These are phyloP conservation scores for Lysandra coridon DNA, from an alignment of 2,888 invertebrate genomes.

Conservation along the genomic window DNA sequence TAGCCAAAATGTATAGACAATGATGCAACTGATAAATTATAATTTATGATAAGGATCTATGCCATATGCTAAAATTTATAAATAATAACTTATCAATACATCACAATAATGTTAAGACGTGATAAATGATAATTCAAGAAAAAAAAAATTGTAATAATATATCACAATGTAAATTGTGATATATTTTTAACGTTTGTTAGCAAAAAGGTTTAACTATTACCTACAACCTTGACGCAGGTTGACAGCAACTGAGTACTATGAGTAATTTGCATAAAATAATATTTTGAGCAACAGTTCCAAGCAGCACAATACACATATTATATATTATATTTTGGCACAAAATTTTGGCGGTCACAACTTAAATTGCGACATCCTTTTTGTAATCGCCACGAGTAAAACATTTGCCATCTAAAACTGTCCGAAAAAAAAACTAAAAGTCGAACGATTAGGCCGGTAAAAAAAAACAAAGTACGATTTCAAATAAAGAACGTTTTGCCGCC, in stretches of 20 bases:
- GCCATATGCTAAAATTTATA: background rate
- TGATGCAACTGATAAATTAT: too few species aligned
- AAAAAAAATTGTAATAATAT: too few species aligned
- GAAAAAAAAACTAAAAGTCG: background rate
- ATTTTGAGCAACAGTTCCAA: background rate
- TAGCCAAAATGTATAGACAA: too few species aligned
- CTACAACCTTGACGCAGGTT: conserved; percentile 7
- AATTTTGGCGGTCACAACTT: background rate
- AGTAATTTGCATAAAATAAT: background rate
- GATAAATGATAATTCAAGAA: background rate
- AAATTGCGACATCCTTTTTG: background rate
- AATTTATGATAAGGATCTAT: too few species aligned
- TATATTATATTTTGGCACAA: background rate
- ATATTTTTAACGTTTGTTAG: background rate
- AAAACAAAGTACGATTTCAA: background rate
- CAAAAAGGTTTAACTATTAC: background rate
- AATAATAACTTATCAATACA: background rate
- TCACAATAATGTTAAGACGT: background rate
- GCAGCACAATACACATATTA: background rate
- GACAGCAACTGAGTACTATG: background rate
- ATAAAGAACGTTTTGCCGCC: background rate
- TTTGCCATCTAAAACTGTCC: background rate
- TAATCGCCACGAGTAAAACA: background rate
- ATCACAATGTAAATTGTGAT: background rate
- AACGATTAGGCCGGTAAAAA: conserved; percentile 14